phyloP scores from a whole-genome alignment of 2,888 invertebrate species.

The Mythimna ferrago region DNA sequence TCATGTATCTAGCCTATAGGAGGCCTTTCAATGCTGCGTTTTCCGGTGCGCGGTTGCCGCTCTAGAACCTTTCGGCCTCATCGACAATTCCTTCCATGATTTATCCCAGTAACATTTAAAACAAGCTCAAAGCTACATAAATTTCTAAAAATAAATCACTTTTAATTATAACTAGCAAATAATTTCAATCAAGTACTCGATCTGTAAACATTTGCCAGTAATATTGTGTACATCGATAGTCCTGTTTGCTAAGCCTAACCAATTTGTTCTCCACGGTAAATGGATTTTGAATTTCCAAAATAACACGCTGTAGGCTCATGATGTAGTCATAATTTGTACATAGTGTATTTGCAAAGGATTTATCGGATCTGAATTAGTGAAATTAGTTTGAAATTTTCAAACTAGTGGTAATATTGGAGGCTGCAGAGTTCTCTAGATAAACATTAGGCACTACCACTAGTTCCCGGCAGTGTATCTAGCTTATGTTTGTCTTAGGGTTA shows the following conservation, averaged over 20 bases:
- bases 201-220: conserved; percentile 39
- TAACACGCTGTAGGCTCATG: conserved; percentile 25
- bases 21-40: too few species aligned
- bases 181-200: conserved; percentile 15
- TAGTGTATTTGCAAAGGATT: conserved; percentile 28
- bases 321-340: conserved; percentile 19
- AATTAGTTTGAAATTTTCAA: conserved; percentile 24
- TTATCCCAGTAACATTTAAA: too few species aligned
- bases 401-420: conserved; percentile 15
- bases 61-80: too few species aligned
- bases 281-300: conserved; percentile 52
- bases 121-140: background rate
- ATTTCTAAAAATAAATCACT: background rate
- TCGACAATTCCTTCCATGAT: too few species aligned
- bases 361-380: conserved; percentile 19
- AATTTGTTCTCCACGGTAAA: conserved; percentile 45
- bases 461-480: background rate
- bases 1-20: too few species aligned
- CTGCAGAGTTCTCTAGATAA: background rate
- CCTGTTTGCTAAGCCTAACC: conserved; percentile 51
- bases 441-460: too few species aligned
- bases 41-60: too few species aligned
- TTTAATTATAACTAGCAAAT: conserved; percentile 24
- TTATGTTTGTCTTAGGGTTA: conserved; percentile 24
- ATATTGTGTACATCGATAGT: conserved; percentile 44